Conservation (phyloP, 2,888 invertebrate species). For the Ischnura elegans region DNA sequence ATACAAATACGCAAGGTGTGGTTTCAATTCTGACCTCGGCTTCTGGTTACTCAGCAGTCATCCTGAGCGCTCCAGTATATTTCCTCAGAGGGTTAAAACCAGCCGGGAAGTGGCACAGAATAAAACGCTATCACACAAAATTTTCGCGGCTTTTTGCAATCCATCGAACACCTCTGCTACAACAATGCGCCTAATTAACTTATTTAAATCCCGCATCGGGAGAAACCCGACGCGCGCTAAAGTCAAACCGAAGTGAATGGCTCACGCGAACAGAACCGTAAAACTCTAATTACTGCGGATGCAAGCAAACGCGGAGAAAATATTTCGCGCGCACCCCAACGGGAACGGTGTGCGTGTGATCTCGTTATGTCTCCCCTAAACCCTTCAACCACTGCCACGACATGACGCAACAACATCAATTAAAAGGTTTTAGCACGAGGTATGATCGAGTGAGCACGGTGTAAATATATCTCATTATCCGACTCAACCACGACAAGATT, state of each 20-base stretch:
- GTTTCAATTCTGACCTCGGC: too few species aligned
- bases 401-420: constrained; percentile 43
- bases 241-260: neutral
- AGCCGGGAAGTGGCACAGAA: too few species aligned
- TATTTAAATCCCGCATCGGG: neutral
- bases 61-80: too few species aligned
- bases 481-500: neutral
- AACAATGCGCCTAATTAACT: neutral
- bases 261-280: neutral
- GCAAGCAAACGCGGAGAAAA: neutral
- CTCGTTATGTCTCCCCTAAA: neutral
- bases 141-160: neutral
- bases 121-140: neutral
- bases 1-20: too few species aligned
- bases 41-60: too few species aligned
- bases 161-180: neutral
- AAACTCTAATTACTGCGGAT: neutral
- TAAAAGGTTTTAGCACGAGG: constrained; percentile 7
- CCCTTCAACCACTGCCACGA: neutral
- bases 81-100: too few species aligned
- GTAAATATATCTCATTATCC: constrained; percentile 25
- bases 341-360: neutral
- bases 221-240: neutral
- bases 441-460: neutral
- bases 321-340: neutral